Evolutionary conservation across 2,113 vertebrate species (phyloP).

Genomic region (Syngnathus scovelli): DNA sequence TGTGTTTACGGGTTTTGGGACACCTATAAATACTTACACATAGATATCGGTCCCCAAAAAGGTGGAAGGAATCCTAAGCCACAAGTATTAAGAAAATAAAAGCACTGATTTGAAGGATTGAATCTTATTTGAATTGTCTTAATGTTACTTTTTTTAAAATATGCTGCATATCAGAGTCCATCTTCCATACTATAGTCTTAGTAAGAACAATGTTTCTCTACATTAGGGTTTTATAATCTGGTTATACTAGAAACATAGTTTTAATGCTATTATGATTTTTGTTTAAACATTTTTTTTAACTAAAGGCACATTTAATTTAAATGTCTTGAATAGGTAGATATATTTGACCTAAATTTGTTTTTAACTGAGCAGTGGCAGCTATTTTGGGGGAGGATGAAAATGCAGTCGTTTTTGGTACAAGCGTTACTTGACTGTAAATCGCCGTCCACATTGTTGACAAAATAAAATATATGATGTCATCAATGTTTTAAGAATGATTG

Average conservation of each 20-base stretch:
- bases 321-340: background rate
- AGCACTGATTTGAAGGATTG: constrained; percentile 31
- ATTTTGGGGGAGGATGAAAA: background rate
- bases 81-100: constrained; percentile 12
- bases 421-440: background rate
- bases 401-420: constrained; percentile 30
- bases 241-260: background rate
- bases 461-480: constrained; percentile 14
- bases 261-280: background rate
- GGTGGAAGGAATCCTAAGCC: background rate
- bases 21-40: too few relatives aligned
- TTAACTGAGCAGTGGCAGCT: background rate
- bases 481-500: constrained; percentile 1
- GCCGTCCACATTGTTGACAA: constrained; percentile 22
- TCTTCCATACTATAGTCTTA: constrained; percentile 3
- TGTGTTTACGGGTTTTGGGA: too few relatives aligned
- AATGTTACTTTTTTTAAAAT: background rate
- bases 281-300: background rate
- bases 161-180: constrained; percentile 11
- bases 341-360: background rate
- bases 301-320: background rate
- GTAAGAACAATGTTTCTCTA: background rate
- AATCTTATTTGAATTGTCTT: background rate
- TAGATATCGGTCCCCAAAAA: background rate
- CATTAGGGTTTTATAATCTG: background rate